Evolutionary conservation across 2,797 vertebrate species (phyloP), one percentile per base, ranked within the genome.

Genomic region (Denticeps clupeoides): DNA sequence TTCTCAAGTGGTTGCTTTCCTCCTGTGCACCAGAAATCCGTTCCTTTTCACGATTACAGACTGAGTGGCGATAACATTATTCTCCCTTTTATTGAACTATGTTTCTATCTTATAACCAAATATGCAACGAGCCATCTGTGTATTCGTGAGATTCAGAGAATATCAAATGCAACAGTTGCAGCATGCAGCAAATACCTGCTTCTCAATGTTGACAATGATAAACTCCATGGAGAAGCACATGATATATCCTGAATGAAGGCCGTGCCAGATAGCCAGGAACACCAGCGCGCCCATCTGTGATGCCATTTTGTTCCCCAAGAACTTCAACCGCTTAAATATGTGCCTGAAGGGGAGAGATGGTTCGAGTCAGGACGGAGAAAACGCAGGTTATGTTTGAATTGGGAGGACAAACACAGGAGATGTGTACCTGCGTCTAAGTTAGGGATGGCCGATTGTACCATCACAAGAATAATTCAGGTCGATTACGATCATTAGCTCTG

Each of bases 191-290:
- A n/a, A n/a, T n/a, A 97, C 94, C 91, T 91, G 87, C 83, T 78
- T 86, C 69, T 99, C 94, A 52, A 93, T 87, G 1, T 78, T 81
- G 56, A 98, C 86, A 49, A 99, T 97, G 38, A 98, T 80, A 70
- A 93, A 80, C 75, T 97, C 94, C 90, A 99, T 85, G 31, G 91
- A 90, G 80, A 99, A 99, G 76, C 93, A 99, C 58, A 99, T 41
- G 66, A 94, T 55, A 80, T 99, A 99, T 41, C 93, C 94, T 0
- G 92, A 97, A 73, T 99, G 93, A 32, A 94, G 82, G 42, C 94
- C 94, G 0, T 97, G 94, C 94, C 94, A 99, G 60, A 96, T 45
- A 2, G 92, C 82, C 74, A 97, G 68, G 75, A 99, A 99, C 22
- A 93, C 41, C 59, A 99, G 65, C 0, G 94, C 85, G 47, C 85